These are phyloP conservation scores for Gortyna flavago DNA, from an alignment of 2,888 invertebrate species.

Conservation along the genomic window DNA sequence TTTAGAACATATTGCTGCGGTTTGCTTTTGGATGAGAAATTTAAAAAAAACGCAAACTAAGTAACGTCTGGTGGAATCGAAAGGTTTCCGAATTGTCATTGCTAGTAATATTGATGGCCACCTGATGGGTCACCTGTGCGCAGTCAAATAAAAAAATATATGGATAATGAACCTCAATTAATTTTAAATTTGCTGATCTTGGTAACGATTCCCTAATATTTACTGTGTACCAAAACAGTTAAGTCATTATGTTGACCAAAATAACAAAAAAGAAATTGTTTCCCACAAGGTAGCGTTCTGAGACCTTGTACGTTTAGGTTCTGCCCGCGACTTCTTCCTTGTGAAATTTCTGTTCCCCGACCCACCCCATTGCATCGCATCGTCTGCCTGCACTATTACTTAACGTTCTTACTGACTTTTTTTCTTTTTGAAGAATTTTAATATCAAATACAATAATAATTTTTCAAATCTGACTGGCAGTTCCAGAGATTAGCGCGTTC, in stretches of 20 bases:
- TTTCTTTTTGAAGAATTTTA: background rate
- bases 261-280: background rate
- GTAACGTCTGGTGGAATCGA: background rate
- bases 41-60: background rate
- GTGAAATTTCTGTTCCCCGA: too few species aligned
- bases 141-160: too few species aligned
- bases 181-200: background rate
- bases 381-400: background rate
- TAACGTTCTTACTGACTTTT: background rate
- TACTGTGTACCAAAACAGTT: background rate
- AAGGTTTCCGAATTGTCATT: background rate
- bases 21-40: background rate
- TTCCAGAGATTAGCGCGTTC: background rate
- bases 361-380: too few species aligned
- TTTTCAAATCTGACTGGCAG: background rate
- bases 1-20: background rate
- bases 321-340: too few species aligned
- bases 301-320: background rate
- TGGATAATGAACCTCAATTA: background rate
- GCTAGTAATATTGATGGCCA: background rate
- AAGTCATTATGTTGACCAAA: background rate
- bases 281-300: slow-evolving; percentile 11
- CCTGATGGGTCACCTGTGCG: background rate
- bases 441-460: background rate
- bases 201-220: background rate